These are phyloP conservation scores for Temnothorax longispinosus DNA, from an alignment of 1,140 invertebrate species.

Conservation along the genomic window DNA sequence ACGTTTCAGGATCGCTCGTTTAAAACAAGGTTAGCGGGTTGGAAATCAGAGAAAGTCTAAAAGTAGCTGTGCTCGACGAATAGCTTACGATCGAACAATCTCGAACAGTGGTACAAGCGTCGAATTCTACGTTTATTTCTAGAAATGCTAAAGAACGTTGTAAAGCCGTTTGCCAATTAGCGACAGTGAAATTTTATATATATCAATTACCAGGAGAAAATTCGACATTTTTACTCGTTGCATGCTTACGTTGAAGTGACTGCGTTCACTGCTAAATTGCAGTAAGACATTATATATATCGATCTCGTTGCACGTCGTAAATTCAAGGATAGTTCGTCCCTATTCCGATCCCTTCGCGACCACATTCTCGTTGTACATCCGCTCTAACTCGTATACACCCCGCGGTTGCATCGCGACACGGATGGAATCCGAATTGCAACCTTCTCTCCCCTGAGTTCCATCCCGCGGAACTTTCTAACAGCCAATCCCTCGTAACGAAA, in stretches of 20 bases:
- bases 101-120: background rate
- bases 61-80: background rate
- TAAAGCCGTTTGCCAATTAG: background rate
- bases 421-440: constrained; percentile 69
- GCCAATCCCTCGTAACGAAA: constrained; percentile 46
- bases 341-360: constrained; percentile 31
- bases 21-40: background rate
- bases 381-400: constrained; percentile 31
- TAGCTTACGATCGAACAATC: background rate
- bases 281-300: background rate
- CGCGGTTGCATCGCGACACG: constrained; percentile 53
- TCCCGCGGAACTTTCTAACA: constrained; percentile 67
- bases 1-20: background rate
- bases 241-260: background rate
- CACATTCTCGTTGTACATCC: constrained; percentile 60
- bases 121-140: background rate
- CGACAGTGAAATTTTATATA: background rate
- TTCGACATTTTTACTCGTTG: background rate
- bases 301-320: constrained; percentile 48
- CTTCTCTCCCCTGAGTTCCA: constrained; percentile 49
- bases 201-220: background rate
- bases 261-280: background rate
- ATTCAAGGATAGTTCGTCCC: constrained; percentile 49
- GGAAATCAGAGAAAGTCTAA: background rate
- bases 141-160: background rate